Percentiles rank a stretch among this genome's conserved stretches.
These are phyloP conservation scores for Herminia tarsipennalis DNA, from an alignment of 2,888 invertebrate genomes.

Conservation along the genomic window DNA sequence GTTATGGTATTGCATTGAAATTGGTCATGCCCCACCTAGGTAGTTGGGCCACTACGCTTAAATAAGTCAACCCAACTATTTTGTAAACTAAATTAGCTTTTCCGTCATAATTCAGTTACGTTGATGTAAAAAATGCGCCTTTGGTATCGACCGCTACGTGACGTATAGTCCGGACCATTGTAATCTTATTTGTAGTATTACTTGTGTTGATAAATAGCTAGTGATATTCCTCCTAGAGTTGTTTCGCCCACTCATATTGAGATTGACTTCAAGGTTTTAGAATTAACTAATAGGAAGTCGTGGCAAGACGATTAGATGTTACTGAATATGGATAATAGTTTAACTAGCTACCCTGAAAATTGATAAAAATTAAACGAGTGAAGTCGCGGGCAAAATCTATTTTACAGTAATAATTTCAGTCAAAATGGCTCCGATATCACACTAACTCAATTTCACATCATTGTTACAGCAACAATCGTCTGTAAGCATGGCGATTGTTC, in stretches of 20 bases:
- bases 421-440: not conserved
- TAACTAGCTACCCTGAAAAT: not conserved
- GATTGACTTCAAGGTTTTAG: no score
- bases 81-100: slow-evolving; percentile 3
- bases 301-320: no score
- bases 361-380: no score
- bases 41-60: slow-evolving; percentile 27
- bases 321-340: no score
- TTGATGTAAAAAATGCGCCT: not conserved
- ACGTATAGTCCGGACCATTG: not conserved
- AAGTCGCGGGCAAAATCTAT: no score
- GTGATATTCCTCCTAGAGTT: not conserved
- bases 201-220: not conserved
- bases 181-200: not conserved
- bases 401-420: no score
- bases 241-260: no score
- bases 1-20: slow-evolving; percentile 43
- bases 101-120: slow-evolving; percentile 12
- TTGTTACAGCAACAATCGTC: slow-evolving; percentile 33
- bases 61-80: slow-evolving; percentile 20
- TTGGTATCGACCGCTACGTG: not conserved
- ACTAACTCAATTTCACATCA: slow-evolving; percentile 25
- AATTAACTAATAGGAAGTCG: no score
- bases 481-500: slow-evolving; percentile 28
- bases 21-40: slow-evolving; percentile 40